Evolutionary conservation across 2,888 invertebrate species (phyloP), one percentile per base, ranked within the genome.

Genomic region (Plemyria rubiginata): DNA sequence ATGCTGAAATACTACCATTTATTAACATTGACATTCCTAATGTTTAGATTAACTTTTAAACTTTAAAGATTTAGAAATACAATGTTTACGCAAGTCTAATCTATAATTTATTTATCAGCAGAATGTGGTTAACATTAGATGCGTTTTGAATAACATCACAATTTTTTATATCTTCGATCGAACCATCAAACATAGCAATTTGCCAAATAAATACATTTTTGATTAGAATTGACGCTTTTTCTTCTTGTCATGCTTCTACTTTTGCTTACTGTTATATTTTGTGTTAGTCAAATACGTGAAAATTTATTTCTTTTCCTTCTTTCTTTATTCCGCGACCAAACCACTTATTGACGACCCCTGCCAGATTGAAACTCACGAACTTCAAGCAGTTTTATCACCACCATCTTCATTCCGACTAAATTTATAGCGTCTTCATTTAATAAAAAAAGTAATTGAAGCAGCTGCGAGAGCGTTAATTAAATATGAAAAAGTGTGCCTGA

Each of bases 381-480:
- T 36, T n/a, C 12, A 46, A 46, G 22, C 22, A 5, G 22, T 46
- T 3, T 38, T 48, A 36, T 16, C 50, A 15, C 9, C n/a, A 29
- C 11, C 32, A 36, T 57, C 32, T 50, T 12, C 16, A 46, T 43
- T 28, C 16, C 22, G 32, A 48, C 28, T 22, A 52, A 56, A 38
- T 38, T 38, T 11, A 38, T 46, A 55, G 43, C 16, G 15, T 6
- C 36, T 15, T 40, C 51, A 43, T 57, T 53, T 38, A 41, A 50
- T 50, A 54, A 63, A 60, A n/a, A 70, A 68, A 59, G 55, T 59
- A 65, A 67, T 67, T 66, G 70, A 68, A 41, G 36, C 6, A 60
- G 41, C 69, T 43, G 61, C 54, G 65, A 71, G 67, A 72, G 70
- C 60, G 43, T 55, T 72, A 71, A 75, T 71, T 68, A 65, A 68